Percentiles rank a stretch among this genome's conserved stretches.
These are phyloP conservation scores for Onychorhynchus coronatus DNA, from an alignment of 2,113 vertebrate genomes.

Conservation along the genomic window DNA sequence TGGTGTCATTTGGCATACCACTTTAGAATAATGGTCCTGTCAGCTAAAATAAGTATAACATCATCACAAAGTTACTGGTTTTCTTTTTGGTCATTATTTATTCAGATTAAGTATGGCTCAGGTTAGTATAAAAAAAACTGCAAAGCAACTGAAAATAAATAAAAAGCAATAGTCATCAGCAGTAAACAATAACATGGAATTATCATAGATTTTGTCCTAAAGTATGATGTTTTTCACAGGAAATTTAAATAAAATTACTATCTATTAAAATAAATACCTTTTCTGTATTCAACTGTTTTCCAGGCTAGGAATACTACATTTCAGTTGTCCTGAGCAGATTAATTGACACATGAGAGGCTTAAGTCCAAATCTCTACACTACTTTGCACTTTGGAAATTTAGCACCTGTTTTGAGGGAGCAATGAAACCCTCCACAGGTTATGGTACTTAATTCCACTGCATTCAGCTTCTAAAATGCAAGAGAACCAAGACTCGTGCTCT, in stretches of 20 bases:
- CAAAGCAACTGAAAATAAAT: background rate
- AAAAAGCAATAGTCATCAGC: background rate
- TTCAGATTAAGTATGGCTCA: background rate
- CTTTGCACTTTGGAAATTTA: background rate
- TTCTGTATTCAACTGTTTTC: background rate
- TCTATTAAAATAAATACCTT: background rate
- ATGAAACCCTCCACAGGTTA: background rate
- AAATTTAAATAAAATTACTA: background rate
- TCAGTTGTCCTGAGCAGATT: background rate
- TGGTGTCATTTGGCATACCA: background rate
- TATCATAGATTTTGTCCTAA: background rate
- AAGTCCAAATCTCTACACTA: background rate
- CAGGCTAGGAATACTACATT: background rate
- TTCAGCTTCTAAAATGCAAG: background rate
- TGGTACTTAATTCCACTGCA: background rate
- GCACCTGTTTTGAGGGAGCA: background rate
- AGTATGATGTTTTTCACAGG: background rate
- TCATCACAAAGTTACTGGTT: background rate
- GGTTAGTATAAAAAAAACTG: background rate
- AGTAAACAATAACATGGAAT: background rate
- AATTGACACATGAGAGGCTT: background rate
- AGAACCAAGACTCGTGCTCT: background rate
- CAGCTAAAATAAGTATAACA: background rate
- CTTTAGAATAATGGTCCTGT: rapidly evolving
- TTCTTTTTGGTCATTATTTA: background rate